Percentiles rank a stretch among this genome's conserved stretches.
Conservation (phyloP, 23 tunicate species). For the Ciona savignyi region DNA sequence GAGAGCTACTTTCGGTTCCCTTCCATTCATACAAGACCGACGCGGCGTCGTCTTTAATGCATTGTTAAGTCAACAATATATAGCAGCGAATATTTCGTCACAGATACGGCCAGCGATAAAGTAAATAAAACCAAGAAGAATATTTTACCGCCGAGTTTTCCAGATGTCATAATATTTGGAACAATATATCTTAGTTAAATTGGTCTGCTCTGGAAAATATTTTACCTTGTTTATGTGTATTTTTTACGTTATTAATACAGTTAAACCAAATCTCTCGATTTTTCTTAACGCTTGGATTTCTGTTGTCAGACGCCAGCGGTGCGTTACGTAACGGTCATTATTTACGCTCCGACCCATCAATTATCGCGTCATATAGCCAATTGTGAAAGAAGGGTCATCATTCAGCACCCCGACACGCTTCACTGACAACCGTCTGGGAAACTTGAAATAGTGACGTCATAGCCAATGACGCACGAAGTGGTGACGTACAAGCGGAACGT, state of each 20-base stretch:
- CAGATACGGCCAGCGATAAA: background rate
- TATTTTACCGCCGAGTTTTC: too few species aligned
- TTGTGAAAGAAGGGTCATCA: background rate
- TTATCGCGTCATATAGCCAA: background rate
- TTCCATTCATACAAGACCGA: background rate
- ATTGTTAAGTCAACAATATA: background rate
- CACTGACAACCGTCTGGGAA: background rate
- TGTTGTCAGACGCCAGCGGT: background rate
- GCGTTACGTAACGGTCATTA: background rate
- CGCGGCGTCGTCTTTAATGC: background rate
- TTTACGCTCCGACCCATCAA: background rate
- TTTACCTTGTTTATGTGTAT: too few species aligned
- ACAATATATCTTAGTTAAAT: too few species aligned
- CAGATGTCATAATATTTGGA: too few species aligned
- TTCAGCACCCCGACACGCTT: conserved; percentile 1
- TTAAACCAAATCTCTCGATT: too few species aligned
- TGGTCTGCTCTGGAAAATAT: too few species aligned
- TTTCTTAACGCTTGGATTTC: too few species aligned
- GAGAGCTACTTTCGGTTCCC: background rate
- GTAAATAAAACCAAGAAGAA: too few species aligned
- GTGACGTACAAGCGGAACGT: background rate
- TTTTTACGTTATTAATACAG: too few species aligned
- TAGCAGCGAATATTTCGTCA: background rate
- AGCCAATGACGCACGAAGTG: background rate
- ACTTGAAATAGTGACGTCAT: background rate